Evolutionary conservation across 2,113 vertebrate species (phyloP).

Genomic region (Alouatta palliata): DNA sequence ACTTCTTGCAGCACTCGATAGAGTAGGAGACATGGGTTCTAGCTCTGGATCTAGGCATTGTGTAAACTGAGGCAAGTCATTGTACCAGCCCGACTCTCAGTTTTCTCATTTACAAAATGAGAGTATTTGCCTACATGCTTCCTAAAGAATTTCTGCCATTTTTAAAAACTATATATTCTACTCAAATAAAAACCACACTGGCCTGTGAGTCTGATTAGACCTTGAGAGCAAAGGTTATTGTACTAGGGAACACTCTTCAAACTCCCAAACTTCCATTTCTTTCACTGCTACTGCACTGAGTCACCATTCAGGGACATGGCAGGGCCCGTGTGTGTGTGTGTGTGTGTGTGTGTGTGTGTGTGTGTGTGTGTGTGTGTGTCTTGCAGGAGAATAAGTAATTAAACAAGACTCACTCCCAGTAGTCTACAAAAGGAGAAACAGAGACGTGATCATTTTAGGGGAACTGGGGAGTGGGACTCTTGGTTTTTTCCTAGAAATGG

Average conservation of each 20-base stretch:
- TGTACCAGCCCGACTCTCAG: fast-evolving
- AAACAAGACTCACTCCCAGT: neutral
- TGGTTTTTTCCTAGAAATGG: slow-evolving; percentile 57
- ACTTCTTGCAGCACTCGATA: neutral
- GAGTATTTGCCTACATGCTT: neutral
- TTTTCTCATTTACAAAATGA: neutral
- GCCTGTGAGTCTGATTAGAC: neutral
- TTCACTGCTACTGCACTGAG: neutral
- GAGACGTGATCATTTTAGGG: neutral
- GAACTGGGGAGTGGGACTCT: slow-evolving; percentile 26
- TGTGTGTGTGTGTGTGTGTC: neutral
- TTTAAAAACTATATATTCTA: neutral
- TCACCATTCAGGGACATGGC: fast-evolving
- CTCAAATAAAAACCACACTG: neutral
- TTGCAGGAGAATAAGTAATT: neutral
- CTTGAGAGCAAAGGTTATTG: neutral
- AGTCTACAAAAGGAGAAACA: neutral
- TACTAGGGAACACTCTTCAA: fast-evolving
- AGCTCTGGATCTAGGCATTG: fast-evolving
- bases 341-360: fast-evolving
- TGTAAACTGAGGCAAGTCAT: fast-evolving
- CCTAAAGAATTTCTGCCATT: neutral
- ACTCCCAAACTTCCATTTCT: neutral
- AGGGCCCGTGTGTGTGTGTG: too few relatives aligned
- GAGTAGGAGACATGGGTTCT: fast-evolving